Percentiles rank a stretch among this genome's conserved stretches.
Evolutionary conservation across 2,797 vertebrate genomes (phyloP).

Genomic region (Lerista edwardsae): DNA sequence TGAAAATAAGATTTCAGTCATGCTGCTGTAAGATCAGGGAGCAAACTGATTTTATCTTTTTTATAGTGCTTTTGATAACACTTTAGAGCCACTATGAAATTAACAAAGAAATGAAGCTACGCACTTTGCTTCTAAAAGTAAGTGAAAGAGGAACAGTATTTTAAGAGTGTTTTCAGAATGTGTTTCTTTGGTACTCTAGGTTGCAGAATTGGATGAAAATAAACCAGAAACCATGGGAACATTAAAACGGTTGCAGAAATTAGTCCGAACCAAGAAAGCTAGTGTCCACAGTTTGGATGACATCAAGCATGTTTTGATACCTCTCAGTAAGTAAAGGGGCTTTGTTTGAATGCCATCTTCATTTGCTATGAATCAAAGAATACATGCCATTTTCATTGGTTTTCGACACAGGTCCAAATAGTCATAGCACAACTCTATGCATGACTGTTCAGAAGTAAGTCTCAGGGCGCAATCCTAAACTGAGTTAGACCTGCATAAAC

Average conservation of each 20-base stretch:
- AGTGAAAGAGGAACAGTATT: neutral
- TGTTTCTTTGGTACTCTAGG: constrained; percentile 63
- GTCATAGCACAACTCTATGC: neutral
- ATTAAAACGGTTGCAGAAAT: constrained; percentile 83
- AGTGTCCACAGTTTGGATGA: constrained; percentile 70
- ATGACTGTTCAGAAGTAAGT: too few species aligned
- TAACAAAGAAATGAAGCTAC: neutral
- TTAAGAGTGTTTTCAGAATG: constrained; percentile 15
- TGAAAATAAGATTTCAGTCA: neutral
- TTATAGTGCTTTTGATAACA: neutral
- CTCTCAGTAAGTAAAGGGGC: constrained; percentile 71
- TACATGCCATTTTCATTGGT: neutral
- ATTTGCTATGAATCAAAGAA: too few species aligned
- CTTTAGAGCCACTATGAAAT: neutral
- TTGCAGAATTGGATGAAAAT: constrained; percentile 64
- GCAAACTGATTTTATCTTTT: neutral
- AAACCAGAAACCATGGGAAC: constrained; percentile 74
- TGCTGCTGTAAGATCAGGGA: neutral
- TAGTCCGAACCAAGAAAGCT: constrained; percentile 79
- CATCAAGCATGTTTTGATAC: constrained; percentile 67
- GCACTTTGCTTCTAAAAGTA: constrained; percentile 3
- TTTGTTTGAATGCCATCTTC: too few species aligned
- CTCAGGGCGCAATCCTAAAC: too few species aligned
- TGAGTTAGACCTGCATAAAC: too few species aligned
- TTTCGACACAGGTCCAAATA: neutral